phyloP scores from a whole-genome alignment of 2,797 vertebrate genomes.

The Melanotaenia trifasciata region DNA sequence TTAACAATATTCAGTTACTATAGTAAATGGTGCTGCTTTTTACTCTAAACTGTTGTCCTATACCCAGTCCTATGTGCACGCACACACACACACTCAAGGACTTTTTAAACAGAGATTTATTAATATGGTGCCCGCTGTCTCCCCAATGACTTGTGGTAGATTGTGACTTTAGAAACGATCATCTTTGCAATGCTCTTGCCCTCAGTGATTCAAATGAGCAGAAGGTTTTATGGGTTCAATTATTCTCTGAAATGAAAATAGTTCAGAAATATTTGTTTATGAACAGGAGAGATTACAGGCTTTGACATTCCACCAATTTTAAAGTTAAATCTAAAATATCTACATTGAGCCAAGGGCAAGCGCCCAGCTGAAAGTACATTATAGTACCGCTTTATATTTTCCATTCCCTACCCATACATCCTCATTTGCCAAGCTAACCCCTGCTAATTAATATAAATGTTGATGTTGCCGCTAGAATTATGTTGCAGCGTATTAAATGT shows the following conservation, averaged over 20 bases:
- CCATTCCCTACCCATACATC: slow-evolving; percentile 34
- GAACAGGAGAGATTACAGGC: slow-evolving; percentile 48
- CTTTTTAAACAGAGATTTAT: slow-evolving; percentile 84
- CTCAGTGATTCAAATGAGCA: slow-evolving; percentile 58
- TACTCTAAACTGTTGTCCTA: slow-evolving; percentile 85
- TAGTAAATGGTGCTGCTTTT: slow-evolving; percentile 89
- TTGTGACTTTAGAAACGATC: slow-evolving; percentile 76
- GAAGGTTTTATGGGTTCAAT: slow-evolving; percentile 45
- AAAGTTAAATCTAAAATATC: slow-evolving; percentile 47
- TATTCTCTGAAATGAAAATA: slow-evolving; percentile 37
- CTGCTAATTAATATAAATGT: slow-evolving; percentile 37
- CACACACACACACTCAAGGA: slow-evolving; percentile 79
- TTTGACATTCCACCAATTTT: slow-evolving; percentile 66
- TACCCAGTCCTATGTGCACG: slow-evolving; percentile 81
- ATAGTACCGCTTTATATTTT: slow-evolving; percentile 42
- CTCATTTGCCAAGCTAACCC: slow-evolving; percentile 35
- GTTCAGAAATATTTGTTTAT: slow-evolving; percentile 39
- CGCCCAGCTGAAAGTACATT: slow-evolving; percentile 38
- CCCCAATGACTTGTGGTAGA: slow-evolving; percentile 72
- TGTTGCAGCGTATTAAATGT: slow-evolving; percentile 32
- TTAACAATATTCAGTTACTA: slow-evolving; percentile 86
- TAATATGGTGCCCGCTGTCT: slow-evolving; percentile 79
- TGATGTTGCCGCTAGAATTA: slow-evolving; percentile 15
- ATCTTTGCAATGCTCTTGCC: slow-evolving; percentile 77
- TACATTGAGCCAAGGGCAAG: slow-evolving; percentile 64